These are phyloP conservation scores for Calliopum simillimum DNA, from an alignment of 2,888 invertebrate species.

Conservation along the genomic window DNA sequence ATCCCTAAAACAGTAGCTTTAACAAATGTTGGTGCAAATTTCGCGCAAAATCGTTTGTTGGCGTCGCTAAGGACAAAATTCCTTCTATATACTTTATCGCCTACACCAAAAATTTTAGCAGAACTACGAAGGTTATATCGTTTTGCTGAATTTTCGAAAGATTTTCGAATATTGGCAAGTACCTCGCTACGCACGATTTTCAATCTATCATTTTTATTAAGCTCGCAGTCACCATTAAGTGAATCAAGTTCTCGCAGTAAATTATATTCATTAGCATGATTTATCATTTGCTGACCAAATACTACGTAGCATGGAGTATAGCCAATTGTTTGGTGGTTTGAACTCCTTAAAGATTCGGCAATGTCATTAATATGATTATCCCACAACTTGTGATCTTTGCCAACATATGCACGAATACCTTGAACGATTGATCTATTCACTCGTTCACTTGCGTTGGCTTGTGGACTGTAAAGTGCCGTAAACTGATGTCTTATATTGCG, in stretches of 20 bases:
- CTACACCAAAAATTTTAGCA: slow-evolving; percentile 1
- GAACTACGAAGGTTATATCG: slow-evolving; percentile 6
- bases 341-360: slow-evolving; percentile 33
- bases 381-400: slow-evolving; percentile 29
- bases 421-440: slow-evolving; percentile 38
- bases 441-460: slow-evolving; percentile 39
- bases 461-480: slow-evolving; percentile 39
- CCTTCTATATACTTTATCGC: too few species aligned
- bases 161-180: not conserved
- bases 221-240: not conserved
- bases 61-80: slow-evolving; percentile 2
- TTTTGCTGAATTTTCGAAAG: not conserved
- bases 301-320: slow-evolving; percentile 31
- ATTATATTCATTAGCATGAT: not conserved
- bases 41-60: not conserved
- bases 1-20: not conserved
- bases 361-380: slow-evolving; percentile 32
- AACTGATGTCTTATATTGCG: slow-evolving; percentile 35
- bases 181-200: not conserved
- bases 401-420: slow-evolving; percentile 32
- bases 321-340: slow-evolving; percentile 25
- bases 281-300: slow-evolving; percentile 22
- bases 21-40: slow-evolving; percentile 22
- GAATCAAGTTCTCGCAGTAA: not conserved
- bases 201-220: not conserved